Evolutionary conservation across 1,140 invertebrate species (phyloP), one percentile per base, ranked within the genome.

Genomic region (Apis mellifera): DNA sequence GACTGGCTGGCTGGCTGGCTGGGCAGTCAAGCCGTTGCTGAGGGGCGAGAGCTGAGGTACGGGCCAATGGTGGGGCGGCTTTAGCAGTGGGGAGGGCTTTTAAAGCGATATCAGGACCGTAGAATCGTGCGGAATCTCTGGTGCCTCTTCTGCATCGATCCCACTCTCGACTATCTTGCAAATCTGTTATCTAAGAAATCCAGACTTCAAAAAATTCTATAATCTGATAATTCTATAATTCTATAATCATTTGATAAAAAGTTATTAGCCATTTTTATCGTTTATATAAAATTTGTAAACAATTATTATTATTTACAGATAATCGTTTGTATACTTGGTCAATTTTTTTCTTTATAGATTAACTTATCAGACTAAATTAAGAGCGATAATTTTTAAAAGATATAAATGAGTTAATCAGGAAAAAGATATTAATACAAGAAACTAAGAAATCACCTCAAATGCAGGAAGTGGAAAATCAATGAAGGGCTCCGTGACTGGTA

Each of bases 1-100:
- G 78, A 87, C 87, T 88, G 86, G 78, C 64, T 87, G 85, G 85
- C 64, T 87, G 85, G 85, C 73, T 82, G 69, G 69, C 85, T 82
- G 73, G 84, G 71, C 65, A 80, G 82, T 68, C 55, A 72, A 77
- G 69, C 73, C 74, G 74, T 57, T 73, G 78, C n/a, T 12, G 78
- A 68, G 73, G 68, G 60, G 76, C 65, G 81, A 54, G 62, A 69
- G 74, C 60, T 17, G 62, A 72, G 62, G 76, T 74, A 79, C 2
- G 32, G 32, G 32, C 32, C 32, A 42, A 42, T 42, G 32, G 32
- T 42, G 32, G 32, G 32, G 32, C 32, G 32, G 32, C 32, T 42
- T 42, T 42, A 42, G 32, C 32, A 42, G 32, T 50, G 75, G 71
- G 70, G 72, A 72, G 26, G 73, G 64, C 69, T 78, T 78, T 73